A percentile compares a stretch with the other conserved stretches of the same genome.
Conservation (phyloP, 2,797 vertebrate species). For the Cygnus olor region DNA sequence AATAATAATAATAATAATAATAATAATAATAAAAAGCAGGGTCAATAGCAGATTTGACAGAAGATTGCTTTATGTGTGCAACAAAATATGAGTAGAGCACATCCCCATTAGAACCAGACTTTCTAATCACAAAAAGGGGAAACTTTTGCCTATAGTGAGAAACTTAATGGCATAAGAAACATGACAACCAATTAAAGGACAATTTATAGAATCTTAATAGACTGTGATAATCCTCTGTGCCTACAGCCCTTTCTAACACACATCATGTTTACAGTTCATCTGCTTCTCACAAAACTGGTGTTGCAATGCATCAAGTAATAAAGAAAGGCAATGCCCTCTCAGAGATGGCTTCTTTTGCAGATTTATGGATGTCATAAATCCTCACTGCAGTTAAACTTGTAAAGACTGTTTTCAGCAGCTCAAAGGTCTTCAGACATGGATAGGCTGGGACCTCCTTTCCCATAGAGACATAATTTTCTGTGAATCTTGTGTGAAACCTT, state of each 20-base stretch:
- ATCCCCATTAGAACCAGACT: background rate
- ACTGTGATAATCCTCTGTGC: background rate
- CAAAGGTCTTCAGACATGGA: background rate
- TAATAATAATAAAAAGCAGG: background rate
- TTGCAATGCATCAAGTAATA: background rate
- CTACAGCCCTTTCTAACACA: background rate
- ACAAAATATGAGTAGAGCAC: background rate
- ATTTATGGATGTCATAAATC: background rate
- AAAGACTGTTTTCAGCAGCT: background rate
- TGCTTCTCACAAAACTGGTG: background rate
- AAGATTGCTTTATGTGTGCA: background rate
- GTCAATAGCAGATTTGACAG: background rate
- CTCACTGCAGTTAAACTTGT: background rate
- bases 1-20: background rate
- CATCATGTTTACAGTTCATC: background rate
- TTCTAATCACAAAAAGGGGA: background rate
- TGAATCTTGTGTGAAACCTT: background rate
- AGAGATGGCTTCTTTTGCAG: background rate
- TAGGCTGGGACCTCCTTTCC: background rate
- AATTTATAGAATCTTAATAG: background rate
- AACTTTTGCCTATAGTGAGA: background rate
- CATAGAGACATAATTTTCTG: background rate
- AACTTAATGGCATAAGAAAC: background rate
- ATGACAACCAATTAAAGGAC: background rate
- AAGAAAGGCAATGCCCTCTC: background rate